These are phyloP conservation scores for Bergia puertoricense DNA, from an alignment of 92 coral and sea anemone genomes.

Conservation along the genomic window DNA sequence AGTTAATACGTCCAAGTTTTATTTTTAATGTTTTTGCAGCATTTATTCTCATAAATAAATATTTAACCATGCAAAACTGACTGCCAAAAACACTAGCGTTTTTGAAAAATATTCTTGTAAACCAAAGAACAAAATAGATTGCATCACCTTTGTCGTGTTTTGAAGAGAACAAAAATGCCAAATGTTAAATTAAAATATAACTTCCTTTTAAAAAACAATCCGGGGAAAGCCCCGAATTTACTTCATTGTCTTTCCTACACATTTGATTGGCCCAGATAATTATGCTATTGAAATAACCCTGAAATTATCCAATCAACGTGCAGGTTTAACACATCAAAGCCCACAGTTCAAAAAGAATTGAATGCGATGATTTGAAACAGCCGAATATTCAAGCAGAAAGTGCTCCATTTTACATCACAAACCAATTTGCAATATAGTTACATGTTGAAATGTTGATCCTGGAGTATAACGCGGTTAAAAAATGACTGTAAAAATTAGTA, in stretches of 20 bases:
- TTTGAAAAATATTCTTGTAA: too few relatives aligned
- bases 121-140: too few relatives aligned
- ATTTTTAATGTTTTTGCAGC: too few relatives aligned
- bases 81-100: too few relatives aligned
- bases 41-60: too few relatives aligned
- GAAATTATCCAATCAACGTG: not conserved
- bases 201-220: too few relatives aligned
- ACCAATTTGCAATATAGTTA: not conserved
- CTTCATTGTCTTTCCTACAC: not conserved
- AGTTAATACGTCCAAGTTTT: too few relatives aligned
- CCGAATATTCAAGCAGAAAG: not conserved
- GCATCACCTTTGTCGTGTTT: too few relatives aligned
- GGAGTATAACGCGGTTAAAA: not conserved
- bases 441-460: not conserved
- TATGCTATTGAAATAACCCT: not conserved
- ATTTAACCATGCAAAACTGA: too few relatives aligned
- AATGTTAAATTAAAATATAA: too few relatives aligned
- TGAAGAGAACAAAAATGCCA: too few relatives aligned
- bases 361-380: not conserved
- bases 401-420: not conserved
- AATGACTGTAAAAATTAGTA: not conserved
- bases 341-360: not conserved
- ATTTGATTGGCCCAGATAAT: not conserved
- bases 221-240: slow-evolving; percentile 12
- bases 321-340: not conserved